phyloP scores from a whole-genome alignment of 2,888 invertebrate genomes.

The Agonopterix heracliana region DNA sequence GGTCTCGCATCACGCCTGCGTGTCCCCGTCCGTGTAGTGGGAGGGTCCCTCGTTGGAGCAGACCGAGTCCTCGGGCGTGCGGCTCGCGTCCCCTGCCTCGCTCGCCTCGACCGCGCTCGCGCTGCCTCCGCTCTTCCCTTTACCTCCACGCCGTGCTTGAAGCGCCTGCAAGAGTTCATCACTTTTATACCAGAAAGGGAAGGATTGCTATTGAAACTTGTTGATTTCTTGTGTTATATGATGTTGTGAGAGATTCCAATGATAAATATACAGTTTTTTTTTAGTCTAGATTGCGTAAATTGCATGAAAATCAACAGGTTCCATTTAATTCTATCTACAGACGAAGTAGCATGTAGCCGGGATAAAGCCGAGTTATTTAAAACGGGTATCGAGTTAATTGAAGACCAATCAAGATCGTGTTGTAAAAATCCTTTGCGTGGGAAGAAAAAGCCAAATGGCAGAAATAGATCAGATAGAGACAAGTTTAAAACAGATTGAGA shows the following conservation, averaged over 20 bases:
- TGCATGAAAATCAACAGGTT: slow-evolving; percentile 13
- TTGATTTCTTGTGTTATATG: slow-evolving; percentile 10
- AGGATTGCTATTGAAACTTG: slow-evolving; percentile 13
- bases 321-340: slow-evolving; percentile 10
- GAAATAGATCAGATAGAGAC: slow-evolving; percentile 5
- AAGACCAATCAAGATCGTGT: neutral
- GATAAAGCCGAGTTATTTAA: slow-evolving; percentile 6
- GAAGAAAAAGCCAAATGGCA: slow-evolving; percentile 19
- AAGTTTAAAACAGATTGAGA: slow-evolving; percentile 6
- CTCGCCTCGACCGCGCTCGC: slow-evolving; percentile 79
- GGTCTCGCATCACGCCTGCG: slow-evolving; percentile 51
- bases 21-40: slow-evolving; percentile 78
- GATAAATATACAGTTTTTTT: neutral
- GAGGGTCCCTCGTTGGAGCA: slow-evolving; percentile 91
- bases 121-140: slow-evolving; percentile 66
- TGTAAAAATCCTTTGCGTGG: slow-evolving; percentile 12
- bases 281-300: too few species aligned
- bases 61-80: slow-evolving; percentile 93
- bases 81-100: slow-evolving; percentile 85
- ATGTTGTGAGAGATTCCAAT: too few species aligned
- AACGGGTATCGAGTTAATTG: neutral
- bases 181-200: neutral
- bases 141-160: slow-evolving; percentile 80
- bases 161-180: slow-evolving; percentile 77
- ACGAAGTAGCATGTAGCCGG: slow-evolving; percentile 9